phyloP scores from a whole-genome alignment of 2,797 vertebrate species.

The Picus viridis region DNA sequence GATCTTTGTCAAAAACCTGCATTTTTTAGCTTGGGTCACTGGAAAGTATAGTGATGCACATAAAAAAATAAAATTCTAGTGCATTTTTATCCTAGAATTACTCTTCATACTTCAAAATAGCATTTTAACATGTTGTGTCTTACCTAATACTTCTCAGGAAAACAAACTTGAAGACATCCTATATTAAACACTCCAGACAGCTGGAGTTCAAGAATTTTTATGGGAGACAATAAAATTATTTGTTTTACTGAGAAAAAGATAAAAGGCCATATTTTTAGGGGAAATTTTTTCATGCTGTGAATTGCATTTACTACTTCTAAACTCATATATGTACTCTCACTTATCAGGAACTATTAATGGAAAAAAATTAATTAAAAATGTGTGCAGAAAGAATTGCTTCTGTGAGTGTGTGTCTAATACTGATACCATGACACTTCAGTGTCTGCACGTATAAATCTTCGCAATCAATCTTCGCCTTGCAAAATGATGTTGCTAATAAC shows the following conservation, averaged over 20 bases:
- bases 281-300: neutral
- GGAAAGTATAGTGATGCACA: neutral
- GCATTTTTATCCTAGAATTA: neutral
- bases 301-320: neutral
- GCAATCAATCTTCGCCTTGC: neutral
- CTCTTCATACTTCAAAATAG: neutral
- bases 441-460: neutral
- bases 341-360: neutral
- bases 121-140: neutral
- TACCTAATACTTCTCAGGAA: neutral
- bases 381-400: neutral
- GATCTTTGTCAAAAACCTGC: neutral
- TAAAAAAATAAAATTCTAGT: neutral
- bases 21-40: constrained; percentile 12
- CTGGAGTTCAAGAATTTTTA: neutral
- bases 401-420: neutral
- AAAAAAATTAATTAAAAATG: neutral
- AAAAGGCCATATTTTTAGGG: neutral
- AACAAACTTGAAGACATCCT: neutral
- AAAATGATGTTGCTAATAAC: neutral
- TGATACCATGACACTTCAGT: neutral
- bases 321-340: neutral
- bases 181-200: neutral
- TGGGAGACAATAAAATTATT: neutral
- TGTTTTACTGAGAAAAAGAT: neutral